Evolutionary conservation across 2,888 invertebrate genomes (phyloP).

Genomic region (Automeris io): DNA sequence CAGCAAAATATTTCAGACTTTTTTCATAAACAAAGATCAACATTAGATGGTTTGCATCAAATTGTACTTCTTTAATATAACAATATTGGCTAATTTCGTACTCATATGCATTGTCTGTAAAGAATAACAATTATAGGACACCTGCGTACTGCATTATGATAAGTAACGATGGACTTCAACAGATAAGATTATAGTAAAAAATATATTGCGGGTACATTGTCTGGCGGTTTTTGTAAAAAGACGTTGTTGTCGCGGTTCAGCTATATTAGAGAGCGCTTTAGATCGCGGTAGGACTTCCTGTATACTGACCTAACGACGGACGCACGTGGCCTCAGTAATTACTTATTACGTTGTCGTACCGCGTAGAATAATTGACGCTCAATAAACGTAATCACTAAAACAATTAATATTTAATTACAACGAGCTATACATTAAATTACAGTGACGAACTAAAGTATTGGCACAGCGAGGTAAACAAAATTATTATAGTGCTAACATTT

Average conservation of each 20-base stretch:
- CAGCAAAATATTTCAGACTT: not conserved
- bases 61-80: no score
- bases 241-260: conserved; percentile 9
- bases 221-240: not conserved
- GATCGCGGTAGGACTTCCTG: conserved; percentile 31
- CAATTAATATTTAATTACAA: conserved; percentile 3
- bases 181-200: no score
- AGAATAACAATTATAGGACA: no score
- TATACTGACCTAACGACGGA: conserved; percentile 39
- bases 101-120: no score
- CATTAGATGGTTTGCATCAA: not conserved
- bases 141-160: no score
- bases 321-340: conserved; percentile 32
- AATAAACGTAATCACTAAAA: conserved; percentile 12
- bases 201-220: no score
- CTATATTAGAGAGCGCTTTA: conserved; percentile 18
- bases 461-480: no score
- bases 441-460: no score
- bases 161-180: no score
- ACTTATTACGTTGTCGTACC: conserved; percentile 29
- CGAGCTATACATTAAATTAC: conserved; percentile 1
- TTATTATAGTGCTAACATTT: not conserved
- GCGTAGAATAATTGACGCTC: conserved; percentile 32
- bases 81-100: no score
- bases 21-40: not conserved